Evolutionary conservation across 2,888 invertebrate genomes (phyloP), one percentile per base, ranked within the genome.

Genomic region (Netelia virgata): DNA sequence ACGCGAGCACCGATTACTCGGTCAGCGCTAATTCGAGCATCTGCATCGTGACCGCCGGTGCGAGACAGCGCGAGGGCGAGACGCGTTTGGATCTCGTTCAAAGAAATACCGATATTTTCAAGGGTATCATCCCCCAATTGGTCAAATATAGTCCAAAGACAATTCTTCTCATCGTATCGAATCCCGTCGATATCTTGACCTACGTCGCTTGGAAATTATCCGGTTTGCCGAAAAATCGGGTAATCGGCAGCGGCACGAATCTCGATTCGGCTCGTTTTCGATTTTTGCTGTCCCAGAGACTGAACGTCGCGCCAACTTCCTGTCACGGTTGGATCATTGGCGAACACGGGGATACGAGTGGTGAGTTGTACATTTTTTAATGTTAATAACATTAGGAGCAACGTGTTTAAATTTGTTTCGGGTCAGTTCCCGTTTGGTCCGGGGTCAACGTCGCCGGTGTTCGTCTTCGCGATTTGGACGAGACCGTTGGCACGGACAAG

Each of bases 121-220:
- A 98, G 94, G 94, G 95, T 81, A 97, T 98, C 89, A 96, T 98
- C 86, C 98, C 98, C 1, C 93, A 97, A 93, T 94, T 98, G 53
- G 95, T 97, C 6, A 95, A 97, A 92, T 95, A 98, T 94, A 98
- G 98, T 85, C 98, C 98, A 0, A 96, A 98, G 89, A 96, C 98
- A 11, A 96, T 98, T 78, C 94, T 99, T 41, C 91, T 98, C 84
- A 96, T 98, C 90, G 98, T 98, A 6, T 97, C 97, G 88, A 98
- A 98, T 94, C 98, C 98, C 0, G 98, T 98, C 41, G 98, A 99
- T 92, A 96, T 98, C 85, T 94, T 99, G 91, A 98, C 98, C 0
- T 98, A 97, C 93, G 97, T 98, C 11, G 96, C 98, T n/a, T 99
- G 98, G 98, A 98, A 97, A 94, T 93, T 99, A 77, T 98, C 98